Conservation (phyloP, 2,113 vertebrate species). For the Athene cunicularia region DNA sequence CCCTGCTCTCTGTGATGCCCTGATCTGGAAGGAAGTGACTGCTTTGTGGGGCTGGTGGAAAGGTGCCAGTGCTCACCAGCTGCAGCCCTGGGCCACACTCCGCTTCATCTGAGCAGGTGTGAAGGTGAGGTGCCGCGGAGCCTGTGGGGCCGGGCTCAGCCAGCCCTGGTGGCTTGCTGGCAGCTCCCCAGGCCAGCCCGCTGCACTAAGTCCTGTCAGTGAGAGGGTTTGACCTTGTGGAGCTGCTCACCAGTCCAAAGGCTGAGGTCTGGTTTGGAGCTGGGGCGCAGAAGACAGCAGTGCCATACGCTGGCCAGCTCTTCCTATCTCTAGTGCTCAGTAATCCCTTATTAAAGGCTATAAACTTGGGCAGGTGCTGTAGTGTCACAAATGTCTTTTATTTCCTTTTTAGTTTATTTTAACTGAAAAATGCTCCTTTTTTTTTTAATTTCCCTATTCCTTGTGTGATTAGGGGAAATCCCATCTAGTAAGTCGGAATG, state of each 20-base stretch:
- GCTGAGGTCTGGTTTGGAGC: background rate
- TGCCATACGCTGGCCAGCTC: background rate
- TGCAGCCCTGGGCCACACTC: background rate
- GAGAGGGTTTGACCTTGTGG: background rate
- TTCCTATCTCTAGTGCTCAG: background rate
- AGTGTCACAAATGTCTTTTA: background rate
- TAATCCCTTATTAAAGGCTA: background rate
- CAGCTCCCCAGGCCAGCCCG: accelerated
- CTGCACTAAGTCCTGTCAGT: accelerated
- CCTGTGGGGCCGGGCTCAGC: accelerated
- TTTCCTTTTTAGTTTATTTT: background rate
- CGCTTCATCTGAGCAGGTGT: accelerated
- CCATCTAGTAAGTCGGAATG: background rate
- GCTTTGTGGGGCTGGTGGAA: background rate
- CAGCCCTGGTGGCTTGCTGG: background rate
- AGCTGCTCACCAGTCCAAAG: accelerated
- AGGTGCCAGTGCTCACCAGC: background rate
- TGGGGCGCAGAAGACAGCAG: background rate
- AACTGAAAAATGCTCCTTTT: background rate
- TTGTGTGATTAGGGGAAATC: background rate
- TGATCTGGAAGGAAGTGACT: accelerated
- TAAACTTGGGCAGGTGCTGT: background rate
- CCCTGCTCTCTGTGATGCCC: accelerated
- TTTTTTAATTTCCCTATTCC: background rate
- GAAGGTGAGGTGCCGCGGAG: accelerated